Percentiles rank a stretch among this genome's conserved stretches.
Conservation (phyloP, 2,797 vertebrate species). For the Dallia pectoralis region DNA sequence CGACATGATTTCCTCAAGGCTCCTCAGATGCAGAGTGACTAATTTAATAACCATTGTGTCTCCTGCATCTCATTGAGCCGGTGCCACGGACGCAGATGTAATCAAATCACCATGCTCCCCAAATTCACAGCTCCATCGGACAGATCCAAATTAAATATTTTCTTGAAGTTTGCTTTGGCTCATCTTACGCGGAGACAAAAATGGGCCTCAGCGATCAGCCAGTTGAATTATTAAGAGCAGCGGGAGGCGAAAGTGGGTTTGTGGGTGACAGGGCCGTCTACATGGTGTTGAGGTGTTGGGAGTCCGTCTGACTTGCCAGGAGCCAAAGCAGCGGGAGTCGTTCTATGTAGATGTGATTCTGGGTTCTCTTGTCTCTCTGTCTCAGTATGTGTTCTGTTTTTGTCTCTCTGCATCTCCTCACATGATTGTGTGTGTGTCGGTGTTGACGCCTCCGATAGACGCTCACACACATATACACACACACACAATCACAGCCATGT, state of each 20-base stretch:
- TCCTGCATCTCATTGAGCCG: slow-evolving; percentile 27
- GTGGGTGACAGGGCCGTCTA: neutral
- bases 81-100: slow-evolving; percentile 1
- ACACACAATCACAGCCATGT: no score
- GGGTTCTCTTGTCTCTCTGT: neutral
- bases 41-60: slow-evolving; percentile 44
- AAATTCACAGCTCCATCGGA: neutral
- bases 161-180: neutral
- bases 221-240: slow-evolving; percentile 1
- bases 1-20: neutral
- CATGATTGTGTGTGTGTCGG: neutral
- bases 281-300: neutral
- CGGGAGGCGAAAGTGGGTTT: neutral
- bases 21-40: slow-evolving; percentile 32
- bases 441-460: no score
- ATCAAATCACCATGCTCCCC: neutral
- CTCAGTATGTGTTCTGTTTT: neutral
- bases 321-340: neutral
- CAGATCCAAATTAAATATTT: neutral
- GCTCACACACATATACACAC: no score
- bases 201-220: neutral
- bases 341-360: neutral
- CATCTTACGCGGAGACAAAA: neutral
- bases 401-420: neutral
- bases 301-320: neutral